A percentile compares a stretch with the other conserved stretches of the same genome.
Conservation (phyloP, 1,140 invertebrate genomes). For the Scaptomyza montana region DNA sequence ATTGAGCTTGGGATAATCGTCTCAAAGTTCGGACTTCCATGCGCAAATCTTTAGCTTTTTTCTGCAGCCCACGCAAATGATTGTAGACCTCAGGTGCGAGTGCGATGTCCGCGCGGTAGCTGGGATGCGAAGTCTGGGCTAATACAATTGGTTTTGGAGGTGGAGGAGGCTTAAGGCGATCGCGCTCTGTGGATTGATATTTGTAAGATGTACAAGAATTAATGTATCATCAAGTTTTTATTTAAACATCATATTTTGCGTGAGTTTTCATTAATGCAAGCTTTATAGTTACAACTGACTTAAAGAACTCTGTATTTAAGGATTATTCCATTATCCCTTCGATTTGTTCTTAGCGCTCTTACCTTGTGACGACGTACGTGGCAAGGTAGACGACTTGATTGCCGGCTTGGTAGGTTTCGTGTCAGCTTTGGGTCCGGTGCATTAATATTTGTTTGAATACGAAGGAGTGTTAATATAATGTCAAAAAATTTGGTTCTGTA, state of each 20-base stretch:
- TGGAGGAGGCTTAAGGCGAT: slow-evolving; percentile 92
- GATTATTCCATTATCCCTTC: background rate
- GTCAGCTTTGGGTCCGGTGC: slow-evolving; percentile 87
- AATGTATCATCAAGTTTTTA: background rate
- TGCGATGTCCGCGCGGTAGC: slow-evolving; percentile 86
- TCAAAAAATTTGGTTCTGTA: slow-evolving; percentile 15
- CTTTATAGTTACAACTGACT: slow-evolving; percentile 15
- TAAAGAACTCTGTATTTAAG: background rate
- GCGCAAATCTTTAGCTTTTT: slow-evolving; percentile 94
- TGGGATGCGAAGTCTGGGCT: slow-evolving; percentile 84
- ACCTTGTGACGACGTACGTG: slow-evolving; percentile 96
- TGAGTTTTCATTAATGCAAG: slow-evolving; percentile 24
- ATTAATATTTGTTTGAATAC: slow-evolving; percentile 21
- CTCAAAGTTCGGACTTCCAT: slow-evolving; percentile 94
- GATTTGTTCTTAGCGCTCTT: slow-evolving; percentile 83
- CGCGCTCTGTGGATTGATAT: slow-evolving; percentile 86
- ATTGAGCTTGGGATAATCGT: slow-evolving; percentile 94
- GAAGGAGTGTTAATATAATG: slow-evolving; percentile 21
- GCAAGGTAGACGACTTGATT: slow-evolving; percentile 96
- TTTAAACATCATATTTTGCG: background rate
- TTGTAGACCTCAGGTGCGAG: slow-evolving; percentile 94
- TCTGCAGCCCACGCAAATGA: slow-evolving; percentile 92
- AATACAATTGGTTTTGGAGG: slow-evolving; percentile 92
- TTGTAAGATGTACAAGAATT: background rate
- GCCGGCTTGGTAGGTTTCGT: slow-evolving; percentile 96